phyloP scores from a whole-genome alignment of 2,888 invertebrate species.

The Scrobipalpa atriplicella region DNA sequence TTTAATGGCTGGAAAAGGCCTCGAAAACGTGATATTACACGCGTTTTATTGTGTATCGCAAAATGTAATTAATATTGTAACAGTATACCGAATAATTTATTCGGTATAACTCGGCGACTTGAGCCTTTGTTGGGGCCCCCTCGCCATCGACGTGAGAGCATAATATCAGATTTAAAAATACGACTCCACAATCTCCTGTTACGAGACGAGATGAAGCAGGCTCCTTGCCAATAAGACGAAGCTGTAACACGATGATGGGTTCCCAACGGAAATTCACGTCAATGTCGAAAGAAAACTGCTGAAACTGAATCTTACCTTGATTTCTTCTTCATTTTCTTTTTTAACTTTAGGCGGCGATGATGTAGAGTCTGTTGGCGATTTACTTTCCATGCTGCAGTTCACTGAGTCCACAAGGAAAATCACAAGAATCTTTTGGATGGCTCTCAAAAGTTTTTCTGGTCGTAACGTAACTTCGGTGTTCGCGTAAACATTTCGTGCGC shows the following conservation, averaged over 20 bases:
- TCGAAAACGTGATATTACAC: constrained; percentile 82
- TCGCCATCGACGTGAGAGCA: constrained; percentile 53
- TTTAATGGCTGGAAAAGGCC: constrained; percentile 83
- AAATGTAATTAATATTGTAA: constrained; percentile 82
- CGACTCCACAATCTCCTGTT: constrained; percentile 71
- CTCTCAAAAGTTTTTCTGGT: constrained; percentile 52
- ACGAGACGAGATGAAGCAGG: constrained; percentile 69
- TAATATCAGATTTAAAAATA: constrained; percentile 80
- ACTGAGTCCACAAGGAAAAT: constrained; percentile 41
- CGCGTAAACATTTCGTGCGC: constrained; percentile 69
- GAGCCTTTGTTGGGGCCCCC: constrained; percentile 62
- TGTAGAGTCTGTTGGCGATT: constrained; percentile 66
- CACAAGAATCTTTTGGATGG: constrained; percentile 44
- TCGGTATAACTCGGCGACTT: constrained; percentile 63
- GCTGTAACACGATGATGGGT: constrained; percentile 66
- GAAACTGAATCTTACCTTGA: constrained; percentile 83
- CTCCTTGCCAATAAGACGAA: constrained; percentile 72
- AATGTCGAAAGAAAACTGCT: constrained; percentile 54
- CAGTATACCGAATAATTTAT: constrained; percentile 75
- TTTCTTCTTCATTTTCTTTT: constrained; percentile 89
- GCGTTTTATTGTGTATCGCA: constrained; percentile 80
- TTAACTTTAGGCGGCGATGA: constrained; percentile 81
- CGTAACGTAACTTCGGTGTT: constrained; percentile 50
- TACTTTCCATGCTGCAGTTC: constrained; percentile 75
- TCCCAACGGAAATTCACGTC: constrained; percentile 67